Evolutionary conservation across 2,113 vertebrate genomes (phyloP), one percentile per base, ranked within the genome.

Genomic region (Tyto alba): DNA sequence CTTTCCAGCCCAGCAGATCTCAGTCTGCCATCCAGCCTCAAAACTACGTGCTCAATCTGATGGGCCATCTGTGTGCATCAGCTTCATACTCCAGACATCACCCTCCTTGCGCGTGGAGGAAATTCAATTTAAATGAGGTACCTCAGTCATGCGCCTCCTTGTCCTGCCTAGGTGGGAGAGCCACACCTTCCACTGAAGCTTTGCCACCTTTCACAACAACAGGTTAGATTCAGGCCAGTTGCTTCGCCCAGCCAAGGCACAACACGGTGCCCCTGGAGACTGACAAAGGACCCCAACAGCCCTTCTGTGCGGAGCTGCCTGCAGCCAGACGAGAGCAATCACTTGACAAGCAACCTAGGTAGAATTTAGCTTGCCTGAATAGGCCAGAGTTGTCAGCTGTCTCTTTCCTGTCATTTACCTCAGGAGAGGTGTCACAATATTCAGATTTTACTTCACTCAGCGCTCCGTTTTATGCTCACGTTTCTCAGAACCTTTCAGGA

Each of bases 371-470:
- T 95, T 78, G 93, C 85, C 81, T 94, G 96, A 96, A 91, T 60
- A 85, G 81, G 77, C 94, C 71, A 13, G 22, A n/a, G 81, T 91
- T 94, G 96, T 96, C 95, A 97, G 93, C 95, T 95, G 91, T 95
- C 95, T 89, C 87, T 94, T 85, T 72, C 77, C 93, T 94, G 89
- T 89, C 95, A 89, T 72, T 96, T 89, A 57, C 78, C 91, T 94
- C 81, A 45, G 45, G 69, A 89, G 89, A 94, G 40, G 95, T 97
- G 95, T 97, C 95, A 96, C 89, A 96, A 91, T 93, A 96, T 96
- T 96, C 93, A 88, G 94, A 85, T 96, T 95, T 96, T 85, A 95
- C 94, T 91, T 88, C 57, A 92, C 41, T 96, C 84, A 56, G 29
- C 0, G 7, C 81, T 96, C 95, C 96, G 95, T 85, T 96, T 97